phyloP scores from a whole-genome alignment of 2,113 vertebrate genomes.

The Phasianus colchicus region DNA sequence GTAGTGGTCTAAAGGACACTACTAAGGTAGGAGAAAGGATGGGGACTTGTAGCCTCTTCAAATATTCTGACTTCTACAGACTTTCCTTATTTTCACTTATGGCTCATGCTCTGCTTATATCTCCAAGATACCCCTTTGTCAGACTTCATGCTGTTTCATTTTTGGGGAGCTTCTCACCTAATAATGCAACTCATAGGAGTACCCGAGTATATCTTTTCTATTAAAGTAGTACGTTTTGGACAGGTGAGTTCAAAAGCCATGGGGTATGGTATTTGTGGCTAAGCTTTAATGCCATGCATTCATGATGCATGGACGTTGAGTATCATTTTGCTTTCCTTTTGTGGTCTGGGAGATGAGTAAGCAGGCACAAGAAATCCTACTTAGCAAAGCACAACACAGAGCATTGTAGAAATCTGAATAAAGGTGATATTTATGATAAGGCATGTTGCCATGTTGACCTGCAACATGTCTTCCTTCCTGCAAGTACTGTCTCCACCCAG shows the following conservation, averaged over 20 bases:
- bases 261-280: background rate
- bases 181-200: background rate
- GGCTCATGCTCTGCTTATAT: background rate
- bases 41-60: background rate
- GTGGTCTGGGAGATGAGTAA: background rate
- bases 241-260: background rate
- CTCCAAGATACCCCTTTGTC: background rate
- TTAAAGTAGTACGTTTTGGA: rapidly evolving
- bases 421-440: background rate
- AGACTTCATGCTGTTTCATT: background rate
- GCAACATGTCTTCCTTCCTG: background rate
- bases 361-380: background rate
- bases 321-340: background rate
- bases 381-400: background rate
- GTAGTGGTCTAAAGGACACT: background rate
- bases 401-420: background rate
- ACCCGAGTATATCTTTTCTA: background rate
- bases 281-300: background rate
- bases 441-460: background rate
- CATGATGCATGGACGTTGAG: background rate
- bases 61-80: background rate
- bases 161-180: background rate
- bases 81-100: background rate
- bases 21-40: background rate
- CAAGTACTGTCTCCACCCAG: background rate